Evolutionary conservation across 2,888 invertebrate genomes (phyloP), one percentile per base, ranked within the genome.

Genomic region (Pristionchus fissidentatus): DNA sequence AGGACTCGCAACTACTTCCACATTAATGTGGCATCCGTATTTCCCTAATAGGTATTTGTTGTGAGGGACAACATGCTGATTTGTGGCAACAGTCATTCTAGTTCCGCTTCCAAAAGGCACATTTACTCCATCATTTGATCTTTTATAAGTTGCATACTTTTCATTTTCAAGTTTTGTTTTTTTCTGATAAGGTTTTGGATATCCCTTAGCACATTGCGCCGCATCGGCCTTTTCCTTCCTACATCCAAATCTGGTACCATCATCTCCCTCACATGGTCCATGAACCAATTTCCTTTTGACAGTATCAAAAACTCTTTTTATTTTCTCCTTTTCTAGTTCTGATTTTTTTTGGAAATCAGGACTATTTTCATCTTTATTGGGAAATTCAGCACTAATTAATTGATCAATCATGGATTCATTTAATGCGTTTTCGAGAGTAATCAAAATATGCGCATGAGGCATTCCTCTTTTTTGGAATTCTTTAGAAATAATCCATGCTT

Each of bases 401-500:
- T 62, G 35, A 19, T 62, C 62, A 35, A 62, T 62, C 2, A 35
- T 7, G 38, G 32, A 32, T 22, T 62, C 62, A 62, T 19, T 62
- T 0, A 62, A 3, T 15, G 35, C 62, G 19, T 62, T 62, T 62
- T 62, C 19, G 2, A 62, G 35, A 62, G 62, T 62, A 13, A 62
- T 32, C 35, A 62, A 19, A 57, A 57, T 57, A 26, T 57, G 57
- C n/a, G 57, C 57, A 13, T 57, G 57, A 3, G 57, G 57, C n/a
- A 62, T 62, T 0, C 62, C 62, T 35, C 62, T 10, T 35, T 62
- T 62, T 19, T 62, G 62, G 38, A 62, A 62, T n/a, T 62, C 62
- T 5, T 35, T 62, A 15, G 62, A 62, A 3, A 62, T 8, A 15
- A 62, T 19, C 15, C 19, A 19, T 2, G 62, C 62, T 7, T 32